A percentile compares a stretch with the other conserved stretches of the same genome.
These are phyloP conservation scores for Leistus spinibarbis DNA, from an alignment of 2,888 invertebrate genomes.

Conservation along the genomic window DNA sequence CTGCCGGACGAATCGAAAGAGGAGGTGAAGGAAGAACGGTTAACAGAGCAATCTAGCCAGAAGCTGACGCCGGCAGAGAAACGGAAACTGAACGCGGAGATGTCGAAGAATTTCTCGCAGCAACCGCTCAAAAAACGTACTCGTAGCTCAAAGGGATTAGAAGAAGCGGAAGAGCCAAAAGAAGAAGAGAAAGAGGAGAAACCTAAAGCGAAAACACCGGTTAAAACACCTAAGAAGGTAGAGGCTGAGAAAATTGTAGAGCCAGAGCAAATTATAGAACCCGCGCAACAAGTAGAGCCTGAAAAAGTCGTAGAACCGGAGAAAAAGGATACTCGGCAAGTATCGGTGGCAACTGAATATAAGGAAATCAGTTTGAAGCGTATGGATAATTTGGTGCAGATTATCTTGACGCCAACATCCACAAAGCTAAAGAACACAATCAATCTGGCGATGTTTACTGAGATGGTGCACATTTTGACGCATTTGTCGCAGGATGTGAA, in stretches of 20 bases:
- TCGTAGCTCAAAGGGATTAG: conserved; percentile 20
- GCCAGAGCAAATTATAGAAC: background rate
- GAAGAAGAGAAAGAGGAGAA: conserved; percentile 46
- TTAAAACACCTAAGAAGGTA: conserved; percentile 32
- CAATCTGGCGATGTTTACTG: conserved; percentile 74
- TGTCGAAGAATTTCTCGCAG: conserved; percentile 32
- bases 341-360: conserved; percentile 47
- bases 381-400: conserved; percentile 66
- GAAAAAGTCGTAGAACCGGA: conserved; percentile 28
- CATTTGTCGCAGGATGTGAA: conserved; percentile 67
- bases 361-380: conserved; percentile 64
- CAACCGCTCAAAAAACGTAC: conserved; percentile 42
- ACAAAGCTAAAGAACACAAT: conserved; percentile 66
- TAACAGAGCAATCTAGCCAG: conserved; percentile 53
- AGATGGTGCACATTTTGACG: conserved; percentile 72
- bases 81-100: conserved; percentile 21
- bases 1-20: conserved; percentile 36
- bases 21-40: conserved; percentile 43
- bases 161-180: conserved; percentile 41
- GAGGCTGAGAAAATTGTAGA: conserved; percentile 19
- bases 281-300: conserved; percentile 40
- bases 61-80: conserved; percentile 26
- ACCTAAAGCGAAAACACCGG: background rate
- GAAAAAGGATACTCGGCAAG: conserved; percentile 48
- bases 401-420: conserved; percentile 64